Base-by-base conservation (phyloP, 2,113 vertebrate species). In the Amphilophus citrinellus region DNA sequence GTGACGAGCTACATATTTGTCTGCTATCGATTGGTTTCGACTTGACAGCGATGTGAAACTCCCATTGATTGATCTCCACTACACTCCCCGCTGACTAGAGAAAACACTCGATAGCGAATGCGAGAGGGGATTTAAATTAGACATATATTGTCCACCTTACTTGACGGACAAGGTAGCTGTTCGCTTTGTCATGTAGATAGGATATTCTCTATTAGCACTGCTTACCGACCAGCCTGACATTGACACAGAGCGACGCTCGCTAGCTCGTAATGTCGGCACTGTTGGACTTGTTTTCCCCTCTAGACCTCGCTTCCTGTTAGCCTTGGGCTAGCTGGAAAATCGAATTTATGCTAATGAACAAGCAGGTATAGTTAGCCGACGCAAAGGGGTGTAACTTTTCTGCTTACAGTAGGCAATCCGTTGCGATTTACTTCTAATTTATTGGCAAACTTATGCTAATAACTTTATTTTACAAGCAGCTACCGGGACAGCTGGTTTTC, bases 11-110 rank as follows among this genome's bases (percentile, higher is more conserved):
- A 10, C 10, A 20, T 8, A 6, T 63, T 35, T 22, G 2, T 93
- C 91, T 76, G 90, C 11, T 10, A 27, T 95, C 73, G 91, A 92
- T 86, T 95, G 10, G 2, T 0, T 1, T 2, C 0, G 93, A 11
- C 95, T 94, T 14, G 60, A 10, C 61, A 66, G 87, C 82, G 91
- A 90, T 75, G 85, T 88, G 88, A 93, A 91, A 56, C 91, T 92
- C 93, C 95, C 93, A 95, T 93, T 95, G 94, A 95, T 94, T 94
- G 94, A 95, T 95, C 88, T 94, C 61, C 89, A 77, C 93, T 88
- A 88, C 91, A 91, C 92, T 93, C 93, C 93, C 92, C 88, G 88
- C 92, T 94, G 93, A 94, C 92, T 89, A 85, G 88, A 91, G 92
- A 95, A 90, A 94, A 93, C 93, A 88, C 87, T 91, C 88, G 84